Conservation (phyloP, 2,797 vertebrate species). For the Protosalanx chinensis region DNA sequence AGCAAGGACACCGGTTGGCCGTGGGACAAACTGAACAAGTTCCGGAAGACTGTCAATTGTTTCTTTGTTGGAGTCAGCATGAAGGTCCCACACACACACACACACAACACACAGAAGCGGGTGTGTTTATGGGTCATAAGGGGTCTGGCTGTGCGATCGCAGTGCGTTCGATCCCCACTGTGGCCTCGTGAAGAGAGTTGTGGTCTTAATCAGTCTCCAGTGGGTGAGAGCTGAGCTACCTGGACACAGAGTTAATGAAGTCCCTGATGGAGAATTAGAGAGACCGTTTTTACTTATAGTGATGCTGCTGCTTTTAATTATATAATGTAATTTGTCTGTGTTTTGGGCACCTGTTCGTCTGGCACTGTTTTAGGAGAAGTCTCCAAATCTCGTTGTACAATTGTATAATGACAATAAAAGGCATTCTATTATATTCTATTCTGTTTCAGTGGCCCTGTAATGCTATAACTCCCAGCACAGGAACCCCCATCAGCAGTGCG, state of each 20-base stretch:
- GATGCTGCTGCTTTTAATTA: too few relatives aligned
- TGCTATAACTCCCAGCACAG: not conserved
- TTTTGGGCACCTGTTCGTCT: too few relatives aligned
- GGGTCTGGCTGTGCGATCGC: not conserved
- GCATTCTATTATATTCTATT: too few relatives aligned
- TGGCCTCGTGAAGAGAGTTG: not conserved
- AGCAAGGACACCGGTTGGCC: not conserved
- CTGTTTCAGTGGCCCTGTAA: too few relatives aligned
- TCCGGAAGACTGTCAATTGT: too few relatives aligned
- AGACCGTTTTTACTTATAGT: too few relatives aligned
- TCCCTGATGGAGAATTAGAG: not conserved
- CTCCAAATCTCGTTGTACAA: too few relatives aligned
- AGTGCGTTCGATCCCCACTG: not conserved
- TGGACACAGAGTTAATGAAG: constrained; percentile 20
- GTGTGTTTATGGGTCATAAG: not conserved
- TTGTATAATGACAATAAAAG: too few relatives aligned
- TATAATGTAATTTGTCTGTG: too few relatives aligned
- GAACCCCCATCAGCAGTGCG: not conserved
- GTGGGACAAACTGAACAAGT: not conserved
- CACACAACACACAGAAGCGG: not conserved
- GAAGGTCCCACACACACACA: not conserved
- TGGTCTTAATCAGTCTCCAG: constrained; percentile 11
- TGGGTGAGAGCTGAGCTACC: not conserved
- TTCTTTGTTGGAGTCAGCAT: not conserved
- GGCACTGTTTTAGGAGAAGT: too few relatives aligned